Percentiles rank a stretch among this genome's conserved stretches.
These are phyloP conservation scores for Pteronura brasiliensis DNA, from an alignment of 2,113 vertebrate species.

Conservation along the genomic window DNA sequence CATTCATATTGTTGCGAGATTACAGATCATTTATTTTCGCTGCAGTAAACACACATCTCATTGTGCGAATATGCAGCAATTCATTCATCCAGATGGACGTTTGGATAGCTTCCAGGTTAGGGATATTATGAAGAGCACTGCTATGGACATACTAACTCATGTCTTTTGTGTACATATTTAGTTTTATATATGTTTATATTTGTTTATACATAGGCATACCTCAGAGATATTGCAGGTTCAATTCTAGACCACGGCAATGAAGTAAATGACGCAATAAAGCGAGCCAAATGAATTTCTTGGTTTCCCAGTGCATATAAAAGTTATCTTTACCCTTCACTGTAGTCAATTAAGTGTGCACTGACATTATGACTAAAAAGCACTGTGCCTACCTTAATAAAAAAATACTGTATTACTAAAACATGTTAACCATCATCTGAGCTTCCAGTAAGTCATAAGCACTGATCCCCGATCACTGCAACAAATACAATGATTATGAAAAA, in stretches of 20 bases:
- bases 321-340: neutral
- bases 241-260: neutral
- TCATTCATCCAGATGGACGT: neutral
- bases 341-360: neutral
- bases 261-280: neutral
- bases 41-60: neutral
- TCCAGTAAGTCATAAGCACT: neutral
- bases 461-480: neutral
- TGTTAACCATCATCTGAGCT: neutral
- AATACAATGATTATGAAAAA: neutral
- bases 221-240: neutral
- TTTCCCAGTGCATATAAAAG: neutral
- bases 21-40: constrained; percentile 20
- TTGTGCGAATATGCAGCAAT: neutral
- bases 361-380: neutral
- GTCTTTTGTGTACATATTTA: neutral
- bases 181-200: neutral
- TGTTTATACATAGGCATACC: neutral
- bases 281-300: neutral
- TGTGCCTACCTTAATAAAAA: neutral
- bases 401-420: neutral
- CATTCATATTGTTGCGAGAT: neutral
- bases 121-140: neutral
- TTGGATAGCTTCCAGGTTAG: neutral
- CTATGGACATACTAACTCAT: neutral